Percentiles rank a stretch among this genome's conserved stretches.
Conservation (phyloP, 2,113 vertebrate genomes). For the Platanista minor region DNA sequence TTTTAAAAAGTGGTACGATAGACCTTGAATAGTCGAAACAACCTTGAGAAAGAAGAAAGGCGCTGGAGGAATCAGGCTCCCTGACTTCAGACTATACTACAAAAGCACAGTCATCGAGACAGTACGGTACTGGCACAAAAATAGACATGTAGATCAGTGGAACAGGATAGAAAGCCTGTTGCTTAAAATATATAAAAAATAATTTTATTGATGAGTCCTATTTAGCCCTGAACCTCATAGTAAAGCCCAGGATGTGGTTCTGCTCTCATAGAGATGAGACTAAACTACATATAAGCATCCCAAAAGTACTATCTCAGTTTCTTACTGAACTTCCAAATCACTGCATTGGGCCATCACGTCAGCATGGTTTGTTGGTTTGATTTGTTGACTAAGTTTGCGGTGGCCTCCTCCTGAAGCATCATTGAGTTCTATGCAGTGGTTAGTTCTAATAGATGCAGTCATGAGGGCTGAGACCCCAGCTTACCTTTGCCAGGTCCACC, state of each 20-base stretch:
- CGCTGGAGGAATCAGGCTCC: too few species aligned
- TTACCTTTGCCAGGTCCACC: constrained; percentile 99
- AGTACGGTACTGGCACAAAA: too few species aligned
- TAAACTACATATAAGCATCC: not conserved
- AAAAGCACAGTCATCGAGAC: too few species aligned
- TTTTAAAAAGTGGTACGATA: not conserved
- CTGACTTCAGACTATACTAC: too few species aligned
- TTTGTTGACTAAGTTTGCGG: not conserved
- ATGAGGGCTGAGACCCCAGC: not conserved
- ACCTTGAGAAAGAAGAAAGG: not conserved
- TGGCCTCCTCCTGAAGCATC: not conserved
- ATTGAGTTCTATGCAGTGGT: not conserved
- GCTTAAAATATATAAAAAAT: not conserved
- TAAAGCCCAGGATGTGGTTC: not conserved
- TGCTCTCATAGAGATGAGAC: not conserved
- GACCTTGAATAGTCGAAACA: too few species aligned
- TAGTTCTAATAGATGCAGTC: not conserved
- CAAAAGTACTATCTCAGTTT: not conserved
- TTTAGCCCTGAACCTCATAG: not conserved
- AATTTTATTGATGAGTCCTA: not conserved
- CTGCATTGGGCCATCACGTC: not conserved
- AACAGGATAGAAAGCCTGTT: not conserved
- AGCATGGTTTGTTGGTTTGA: not conserved
- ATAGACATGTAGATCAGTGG: not conserved
- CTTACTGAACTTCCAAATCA: not conserved